Percentiles rank a stretch among this genome's conserved stretches.
Conservation (phyloP, 2,888 invertebrate species). For the Gibbula magus region DNA sequence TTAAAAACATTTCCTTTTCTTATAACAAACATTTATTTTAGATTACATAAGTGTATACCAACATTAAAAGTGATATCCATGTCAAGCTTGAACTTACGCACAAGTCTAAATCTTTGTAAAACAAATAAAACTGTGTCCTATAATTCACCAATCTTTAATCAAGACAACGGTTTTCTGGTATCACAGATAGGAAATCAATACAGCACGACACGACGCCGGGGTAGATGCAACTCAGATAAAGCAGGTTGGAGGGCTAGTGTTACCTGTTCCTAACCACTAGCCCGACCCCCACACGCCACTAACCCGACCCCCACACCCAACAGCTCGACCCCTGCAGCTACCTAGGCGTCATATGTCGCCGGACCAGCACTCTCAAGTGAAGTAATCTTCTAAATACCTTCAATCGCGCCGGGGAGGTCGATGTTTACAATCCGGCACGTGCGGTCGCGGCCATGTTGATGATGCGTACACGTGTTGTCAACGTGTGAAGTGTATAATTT, state of each 20-base stretch:
- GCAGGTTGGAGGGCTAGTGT: neutral
- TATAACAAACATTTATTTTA: neutral
- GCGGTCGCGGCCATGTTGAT: neutral
- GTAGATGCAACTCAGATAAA: neutral
- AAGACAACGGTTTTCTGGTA: neutral
- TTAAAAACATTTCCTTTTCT: neutral
- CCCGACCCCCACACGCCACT: too few relatives aligned
- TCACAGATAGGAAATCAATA: neutral
- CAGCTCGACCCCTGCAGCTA: neutral
- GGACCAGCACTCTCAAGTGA: neutral
- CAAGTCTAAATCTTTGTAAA: neutral
- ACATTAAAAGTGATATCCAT: neutral
- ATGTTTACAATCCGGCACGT: conserved; percentile 5
- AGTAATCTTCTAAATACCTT: neutral
- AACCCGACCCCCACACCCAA: too few relatives aligned
- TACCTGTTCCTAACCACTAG: neutral
- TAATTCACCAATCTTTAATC: neutral
- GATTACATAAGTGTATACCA: neutral
- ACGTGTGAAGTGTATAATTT: conserved; percentile 14
- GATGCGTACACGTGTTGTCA: too few relatives aligned
- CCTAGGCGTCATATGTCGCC: neutral
- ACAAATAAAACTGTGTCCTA: neutral
- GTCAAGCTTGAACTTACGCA: neutral
- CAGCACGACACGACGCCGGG: neutral
- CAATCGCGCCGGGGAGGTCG: neutral